These are phyloP conservation scores for Chaetorhynchus papuensis DNA, from an alignment of 2,113 vertebrate genomes.

Conservation along the genomic window DNA sequence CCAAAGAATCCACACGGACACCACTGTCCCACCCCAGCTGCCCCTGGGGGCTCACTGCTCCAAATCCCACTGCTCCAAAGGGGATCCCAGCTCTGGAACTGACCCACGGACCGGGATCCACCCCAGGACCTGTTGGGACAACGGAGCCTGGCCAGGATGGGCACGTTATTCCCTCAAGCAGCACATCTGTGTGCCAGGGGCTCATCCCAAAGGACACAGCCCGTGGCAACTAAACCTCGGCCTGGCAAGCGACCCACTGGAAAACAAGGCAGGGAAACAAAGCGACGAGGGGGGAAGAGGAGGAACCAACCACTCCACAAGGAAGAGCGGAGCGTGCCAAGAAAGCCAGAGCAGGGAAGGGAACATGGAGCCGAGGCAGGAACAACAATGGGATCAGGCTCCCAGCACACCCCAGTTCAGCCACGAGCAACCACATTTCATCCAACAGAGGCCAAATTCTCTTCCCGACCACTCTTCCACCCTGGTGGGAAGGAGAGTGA, in stretches of 20 bases:
- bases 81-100: not conserved
- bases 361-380: rapidly evolving
- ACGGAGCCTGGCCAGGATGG: rapidly evolving
- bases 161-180: rapidly evolving
- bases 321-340: not conserved
- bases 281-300: not conserved
- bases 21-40: rapidly evolving
- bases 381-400: not conserved
- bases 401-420: not conserved
- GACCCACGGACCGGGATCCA: rapidly evolving
- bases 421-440: rapidly evolving
- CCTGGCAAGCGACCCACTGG: rapidly evolving
- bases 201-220: not conserved
- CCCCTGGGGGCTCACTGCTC: not conserved
- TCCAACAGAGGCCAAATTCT: not conserved
- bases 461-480: rapidly evolving
- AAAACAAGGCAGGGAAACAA: not conserved
- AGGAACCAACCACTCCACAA: not conserved
- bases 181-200: not conserved
- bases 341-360: not conserved
- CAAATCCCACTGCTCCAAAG: not conserved
- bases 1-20: not conserved
- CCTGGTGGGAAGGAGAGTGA: rapidly evolving
- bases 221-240: rapidly evolving
- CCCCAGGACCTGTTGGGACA: rapidly evolving